phyloP scores from a whole-genome alignment of 2,113 vertebrate species.

The Sminthopsis crassicaudata region DNA sequence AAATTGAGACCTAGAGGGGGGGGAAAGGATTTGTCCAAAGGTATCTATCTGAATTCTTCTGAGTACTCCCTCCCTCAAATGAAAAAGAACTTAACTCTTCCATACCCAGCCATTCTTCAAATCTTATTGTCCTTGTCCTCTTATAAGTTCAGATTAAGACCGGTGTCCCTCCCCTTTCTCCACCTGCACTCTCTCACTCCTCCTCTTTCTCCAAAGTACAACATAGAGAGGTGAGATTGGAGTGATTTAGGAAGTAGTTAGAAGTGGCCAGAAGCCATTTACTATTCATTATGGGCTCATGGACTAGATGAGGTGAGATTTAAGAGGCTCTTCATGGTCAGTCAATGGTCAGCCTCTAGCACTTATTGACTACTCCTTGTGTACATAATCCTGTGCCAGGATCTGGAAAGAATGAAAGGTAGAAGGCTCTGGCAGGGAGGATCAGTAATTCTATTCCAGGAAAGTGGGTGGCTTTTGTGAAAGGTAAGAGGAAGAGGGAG shows the following conservation, averaged over 20 bases:
- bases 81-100: neutral
- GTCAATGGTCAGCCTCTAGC: neutral
- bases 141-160: neutral
- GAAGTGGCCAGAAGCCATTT: neutral
- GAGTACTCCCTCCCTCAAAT: neutral
- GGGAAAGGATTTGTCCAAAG: no score
- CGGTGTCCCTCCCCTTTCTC: neutral
- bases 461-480: neutral
- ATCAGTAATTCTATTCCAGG: neutral
- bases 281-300: neutral
- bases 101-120: neutral
- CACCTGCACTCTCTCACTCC: no score
- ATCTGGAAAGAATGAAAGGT: neutral
- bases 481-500: neutral
- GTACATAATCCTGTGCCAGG: neutral
- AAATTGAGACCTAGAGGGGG: neutral
- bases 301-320: neutral
- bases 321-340: neutral
- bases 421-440: neutral
- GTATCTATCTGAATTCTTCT: neutral
- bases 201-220: neutral
- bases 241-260: neutral
- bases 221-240: neutral
- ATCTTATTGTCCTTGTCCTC: neutral
- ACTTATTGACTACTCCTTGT: neutral